Conservation (phyloP, 2,888 invertebrate genomes). For the Euclidia mi region DNA sequence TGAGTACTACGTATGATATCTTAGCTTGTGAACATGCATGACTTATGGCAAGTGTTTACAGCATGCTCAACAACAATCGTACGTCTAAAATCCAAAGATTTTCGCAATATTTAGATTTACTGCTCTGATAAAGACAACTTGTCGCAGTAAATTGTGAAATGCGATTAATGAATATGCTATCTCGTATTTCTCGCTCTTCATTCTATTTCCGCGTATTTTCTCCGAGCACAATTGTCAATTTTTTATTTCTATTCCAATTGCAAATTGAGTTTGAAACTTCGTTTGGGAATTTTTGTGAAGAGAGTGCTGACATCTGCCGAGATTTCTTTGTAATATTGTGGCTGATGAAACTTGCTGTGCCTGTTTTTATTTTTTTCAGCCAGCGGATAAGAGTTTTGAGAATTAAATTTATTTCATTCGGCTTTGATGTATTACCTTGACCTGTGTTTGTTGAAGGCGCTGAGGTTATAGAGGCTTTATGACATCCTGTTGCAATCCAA, state of each 20-base stretch:
- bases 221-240: slow-evolving; percentile 65
- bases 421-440: slow-evolving; percentile 13
- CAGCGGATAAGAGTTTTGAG: slow-evolving; percentile 18
- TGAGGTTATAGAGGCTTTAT: not conserved
- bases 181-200: slow-evolving; percentile 42
- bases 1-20: too few relatives aligned
- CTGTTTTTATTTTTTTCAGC: slow-evolving; percentile 27
- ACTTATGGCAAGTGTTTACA: too few relatives aligned
- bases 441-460: not conserved
- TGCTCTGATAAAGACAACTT: slow-evolving; percentile 24
- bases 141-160: slow-evolving; percentile 54
- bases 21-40: too few relatives aligned
- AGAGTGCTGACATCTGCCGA: slow-evolving; percentile 59
- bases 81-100: not conserved
- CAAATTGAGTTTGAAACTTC: slow-evolving; percentile 79
- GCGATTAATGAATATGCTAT: slow-evolving; percentile 59
- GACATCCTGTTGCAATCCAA: slow-evolving; percentile 8
- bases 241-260: slow-evolving; percentile 75
- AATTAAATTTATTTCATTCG: slow-evolving; percentile 11
- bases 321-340: slow-evolving; percentile 57
- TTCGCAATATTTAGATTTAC: slow-evolving; percentile 29
- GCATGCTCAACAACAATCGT: too few relatives aligned
- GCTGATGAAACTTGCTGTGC: slow-evolving; percentile 33
- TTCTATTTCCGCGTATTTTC: slow-evolving; percentile 60
- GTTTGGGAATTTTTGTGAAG: slow-evolving; percentile 67